Base-by-base conservation (phyloP, 1,140 invertebrate genomes). In the Trypoxylus dichotomus region DNA sequence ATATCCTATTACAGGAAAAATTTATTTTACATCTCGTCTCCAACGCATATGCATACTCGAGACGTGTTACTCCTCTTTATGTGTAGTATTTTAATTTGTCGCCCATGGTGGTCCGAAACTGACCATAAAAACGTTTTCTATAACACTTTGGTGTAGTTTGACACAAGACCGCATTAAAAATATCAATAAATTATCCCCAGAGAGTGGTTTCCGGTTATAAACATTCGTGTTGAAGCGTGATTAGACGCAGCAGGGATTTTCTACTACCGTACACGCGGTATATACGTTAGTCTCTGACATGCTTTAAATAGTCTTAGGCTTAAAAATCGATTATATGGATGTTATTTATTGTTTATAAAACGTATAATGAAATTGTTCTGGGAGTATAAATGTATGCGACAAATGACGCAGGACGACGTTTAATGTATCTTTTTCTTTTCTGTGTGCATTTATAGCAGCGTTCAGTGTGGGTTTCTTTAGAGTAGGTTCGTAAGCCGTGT, bases 71-170 rank as follows among this genome's bases (percentile, higher is more conserved):
- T 29, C 60, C 24, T 68, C 60, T 68, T 68, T 68, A 68, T 68
- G 60, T 68, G 60, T 68, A 68, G 24, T 68, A 68, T 68, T 68
- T 68, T 68, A 68, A 68, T 68, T 68, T 68, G 60, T 68, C 60
- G 60, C 60, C 60, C 21, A 68, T 68, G 60, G 60, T 68, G 60
- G 60, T 68, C 60, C 21, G 60, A 68, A 68, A 68, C 60, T 68
- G 60, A 68, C 60, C 60, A 68, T 68, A 68, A 68, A 68, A 68
- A 68, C 60, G 60, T 68, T 68, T 68, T 68, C 60, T 68, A 68
- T 68, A 68, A 68, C 60, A 27, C 60, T 68, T 27, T 29, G 60
- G 60, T 27, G 60, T 29, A 21, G 60, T 68, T 68, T 68, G 60
- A 68, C 60, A 68, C 60, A 68, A 68, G 60, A 21, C 60, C 60